Conservation (phyloP, 2,113 vertebrate species). For the Macroglossus sobrinus region DNA sequence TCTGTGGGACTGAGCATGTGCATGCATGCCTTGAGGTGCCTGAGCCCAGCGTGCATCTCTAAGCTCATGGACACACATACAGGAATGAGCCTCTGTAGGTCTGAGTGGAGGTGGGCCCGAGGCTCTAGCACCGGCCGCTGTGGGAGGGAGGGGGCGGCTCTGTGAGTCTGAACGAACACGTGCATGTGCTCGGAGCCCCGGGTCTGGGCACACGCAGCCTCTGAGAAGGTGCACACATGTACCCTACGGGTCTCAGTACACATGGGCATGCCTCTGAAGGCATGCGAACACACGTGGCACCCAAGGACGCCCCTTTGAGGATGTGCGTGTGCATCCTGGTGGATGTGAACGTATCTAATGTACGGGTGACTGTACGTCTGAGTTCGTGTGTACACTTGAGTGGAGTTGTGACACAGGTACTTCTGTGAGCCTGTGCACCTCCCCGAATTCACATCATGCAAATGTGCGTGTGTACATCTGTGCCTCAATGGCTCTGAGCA, state of each 20-base stretch:
- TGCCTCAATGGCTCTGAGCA: not conserved
- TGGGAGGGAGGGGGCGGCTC: no score
- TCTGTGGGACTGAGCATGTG: not conserved
- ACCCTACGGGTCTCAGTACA: not conserved
- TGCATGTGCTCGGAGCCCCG: not conserved
- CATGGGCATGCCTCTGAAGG: not conserved
- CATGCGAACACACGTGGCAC: not conserved
- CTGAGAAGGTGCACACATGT: not conserved
- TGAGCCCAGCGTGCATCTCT: no score
- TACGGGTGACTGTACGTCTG: not conserved
- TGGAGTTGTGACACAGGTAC: not conserved
- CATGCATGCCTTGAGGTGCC: no score
- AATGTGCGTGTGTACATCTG: accelerated
- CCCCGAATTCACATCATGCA: not conserved
- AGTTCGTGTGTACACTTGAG: accelerated
- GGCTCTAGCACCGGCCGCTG: not conserved
- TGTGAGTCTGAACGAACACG: not conserved
- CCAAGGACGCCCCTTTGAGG: not conserved
- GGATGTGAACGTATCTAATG: not conserved
- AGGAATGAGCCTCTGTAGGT: not conserved
- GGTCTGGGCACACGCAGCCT: not conserved
- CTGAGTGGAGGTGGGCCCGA: not conserved
- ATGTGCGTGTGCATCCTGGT: not conserved
- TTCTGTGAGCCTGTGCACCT: not conserved
- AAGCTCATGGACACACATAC: accelerated